Base-by-base conservation (phyloP, 2,797 vertebrate genomes). In the Sebastes iracundus region DNA sequence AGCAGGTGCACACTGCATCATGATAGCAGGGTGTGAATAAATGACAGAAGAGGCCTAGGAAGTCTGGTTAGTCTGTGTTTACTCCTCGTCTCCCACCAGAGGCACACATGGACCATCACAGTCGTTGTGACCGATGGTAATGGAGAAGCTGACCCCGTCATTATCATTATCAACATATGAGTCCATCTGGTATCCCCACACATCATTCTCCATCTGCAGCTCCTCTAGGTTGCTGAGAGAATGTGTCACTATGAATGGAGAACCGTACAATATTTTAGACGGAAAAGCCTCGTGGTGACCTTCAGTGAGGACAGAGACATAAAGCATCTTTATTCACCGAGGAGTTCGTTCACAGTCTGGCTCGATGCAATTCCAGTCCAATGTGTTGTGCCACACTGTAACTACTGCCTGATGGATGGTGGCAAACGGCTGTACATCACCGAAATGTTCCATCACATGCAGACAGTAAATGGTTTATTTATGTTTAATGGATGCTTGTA, bases 361-460 rank as follows among this genome's bases (percentile, higher is more conserved):
- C 70, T 27, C 9, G 74, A 77, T 84, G 68, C 35, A 80, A 71
- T 82, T 88, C 62, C 69, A 71, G 70, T 74, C 72, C 20, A 20
- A 46, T 55, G 60, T 77, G 72, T 66, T 67, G 73, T 60, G 64
- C n/a, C 61, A 69, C 42, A 20, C 30, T 83, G 59, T 76, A 80
- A 81, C 58, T 60, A 7, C 33, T 52, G n/a, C 65, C 11, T 89
- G 86, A 89, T 83, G 64, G 69, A 93, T 90, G 71, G 14, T 5
- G 20, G 53, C 35, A 74, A 65, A 82, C n/a, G 14, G 65, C 66
- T 81, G 42, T 89, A 84, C 16, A 90, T 93, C 82, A 87, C 73
- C 33, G 25, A 20, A 80, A 72, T 30, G 79, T 74, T 67, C 77
- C 33, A 81, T 90, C 77, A 72, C 64, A 59, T 84, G 20, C 35